These are phyloP conservation scores for Atta cephalotes DNA, from an alignment of 1,140 invertebrate genomes.

Conservation along the genomic window DNA sequence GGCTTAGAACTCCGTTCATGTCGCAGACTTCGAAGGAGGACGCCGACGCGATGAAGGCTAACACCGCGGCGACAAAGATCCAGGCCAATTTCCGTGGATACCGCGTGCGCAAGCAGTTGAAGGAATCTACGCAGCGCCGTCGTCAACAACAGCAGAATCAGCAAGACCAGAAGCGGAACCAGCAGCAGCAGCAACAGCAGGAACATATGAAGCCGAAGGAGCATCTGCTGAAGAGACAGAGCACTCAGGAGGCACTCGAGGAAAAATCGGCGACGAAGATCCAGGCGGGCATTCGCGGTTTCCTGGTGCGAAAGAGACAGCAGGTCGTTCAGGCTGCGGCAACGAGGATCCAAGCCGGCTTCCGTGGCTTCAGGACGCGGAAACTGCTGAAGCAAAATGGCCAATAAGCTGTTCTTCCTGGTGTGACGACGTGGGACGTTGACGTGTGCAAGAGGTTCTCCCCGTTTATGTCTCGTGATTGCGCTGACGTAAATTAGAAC, in stretches of 20 bases:
- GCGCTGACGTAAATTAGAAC: slow-evolving; percentile 35
- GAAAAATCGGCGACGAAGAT: slow-evolving; percentile 91
- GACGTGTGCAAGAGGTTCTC: slow-evolving; percentile 34
- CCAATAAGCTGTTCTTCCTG: slow-evolving; percentile 69
- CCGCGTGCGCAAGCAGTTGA: slow-evolving; percentile 89
- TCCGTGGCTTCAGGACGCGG: slow-evolving; percentile 87
- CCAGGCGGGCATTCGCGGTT: slow-evolving; percentile 91
- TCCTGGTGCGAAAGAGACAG: slow-evolving; percentile 89
- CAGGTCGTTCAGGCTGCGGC: slow-evolving; percentile 87
- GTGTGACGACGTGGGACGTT: neutral
- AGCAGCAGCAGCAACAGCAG: neutral
- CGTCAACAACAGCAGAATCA: slow-evolving; percentile 23
- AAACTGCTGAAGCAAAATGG: slow-evolving; percentile 83
- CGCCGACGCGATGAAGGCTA: slow-evolving; percentile 76
- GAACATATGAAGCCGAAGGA: slow-evolving; percentile 21
- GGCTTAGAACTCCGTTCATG: slow-evolving; percentile 45
- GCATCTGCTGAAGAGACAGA: slow-evolving; percentile 53
- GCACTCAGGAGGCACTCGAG: slow-evolving; percentile 80
- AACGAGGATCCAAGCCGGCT: slow-evolving; percentile 88
- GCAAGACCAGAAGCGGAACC: neutral
- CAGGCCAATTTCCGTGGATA: slow-evolving; percentile 92
- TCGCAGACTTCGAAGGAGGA: slow-evolving; percentile 45
- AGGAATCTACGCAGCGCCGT: slow-evolving; percentile 72
- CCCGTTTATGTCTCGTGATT: slow-evolving; percentile 30
- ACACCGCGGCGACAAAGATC: slow-evolving; percentile 90